phyloP scores from a whole-genome alignment of 1,140 invertebrate species.

The Aphidius ervi region DNA sequence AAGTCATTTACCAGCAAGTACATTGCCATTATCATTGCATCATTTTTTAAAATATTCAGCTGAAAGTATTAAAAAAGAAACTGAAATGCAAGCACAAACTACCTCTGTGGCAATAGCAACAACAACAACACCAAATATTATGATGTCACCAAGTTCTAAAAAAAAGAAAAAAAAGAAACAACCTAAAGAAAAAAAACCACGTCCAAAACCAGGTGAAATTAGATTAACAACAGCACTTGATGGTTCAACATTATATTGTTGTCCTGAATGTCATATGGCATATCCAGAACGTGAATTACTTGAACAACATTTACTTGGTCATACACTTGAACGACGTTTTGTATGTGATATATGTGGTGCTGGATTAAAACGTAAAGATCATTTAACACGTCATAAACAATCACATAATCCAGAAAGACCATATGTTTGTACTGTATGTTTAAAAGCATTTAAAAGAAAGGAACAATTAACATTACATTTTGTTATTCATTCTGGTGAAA shows the following conservation, averaged over 20 bases:
- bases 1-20: conserved; percentile 68
- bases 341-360: conserved; percentile 84
- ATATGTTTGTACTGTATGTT: conserved; percentile 76
- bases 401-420: conserved; percentile 77
- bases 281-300: conserved; percentile 76
- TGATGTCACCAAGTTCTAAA: conserved; percentile 56
- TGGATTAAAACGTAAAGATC: conserved; percentile 77
- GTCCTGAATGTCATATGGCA: conserved; percentile 81
- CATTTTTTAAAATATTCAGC: conserved; percentile 81
- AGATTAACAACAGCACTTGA: conserved; percentile 75
- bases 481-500: conserved; percentile 82
- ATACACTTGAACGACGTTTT: conserved; percentile 74
- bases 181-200: conserved; percentile 72
- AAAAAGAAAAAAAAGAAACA: conserved; percentile 82
- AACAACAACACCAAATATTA: conserved; percentile 50
- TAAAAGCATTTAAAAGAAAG: conserved; percentile 81
- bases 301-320: conserved; percentile 76
- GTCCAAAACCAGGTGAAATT: conserved; percentile 78
- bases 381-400: conserved; percentile 75
- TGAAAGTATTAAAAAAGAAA: conserved; percentile 71
- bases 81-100: conserved; percentile 57
- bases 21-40: conserved; percentile 72
- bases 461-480: conserved; percentile 80
- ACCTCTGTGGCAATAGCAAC: conserved; percentile 56
- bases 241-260: conserved; percentile 77